Evolutionary conservation across 1,140 invertebrate genomes (phyloP), one percentile per base, ranked within the genome.

Genomic region (Hycleus phaleratus): DNA sequence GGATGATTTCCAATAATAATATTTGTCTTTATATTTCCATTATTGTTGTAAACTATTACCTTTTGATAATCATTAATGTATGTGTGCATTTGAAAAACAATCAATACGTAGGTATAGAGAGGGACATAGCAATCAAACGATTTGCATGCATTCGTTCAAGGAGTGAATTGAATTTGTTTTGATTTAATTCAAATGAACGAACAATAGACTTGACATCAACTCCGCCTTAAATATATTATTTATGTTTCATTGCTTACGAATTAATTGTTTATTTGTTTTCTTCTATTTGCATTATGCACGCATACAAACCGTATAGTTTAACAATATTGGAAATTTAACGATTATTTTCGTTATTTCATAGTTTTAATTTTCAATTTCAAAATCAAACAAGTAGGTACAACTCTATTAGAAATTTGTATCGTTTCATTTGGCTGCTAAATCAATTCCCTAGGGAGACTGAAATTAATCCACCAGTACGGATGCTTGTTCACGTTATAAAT

Each of bases 131-230:
- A 52, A 52, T 52, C 50, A 43, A 43, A 44, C 50, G 26, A 52
- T 52, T 52, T 52, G 50, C 50, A 52, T 52, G 50, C 40, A 52
- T 44, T 52, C 50, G 50, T 52, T 52, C 45, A 52, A 44, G 50
- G 50, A 40, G 50, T 52, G 50, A 52, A 52, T 52, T 52, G 45
- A 52, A 52, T 52, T 52, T 52, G 50, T 52, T 52, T 40, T 52
- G 50, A 52, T 52, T 49, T 52, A 52, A 52, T 52, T 43, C 45
- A 43, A 52, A 52, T 43, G 45, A 52, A 44, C 32, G 32, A 52
- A 52, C 50, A 52, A 52, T 52, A 52, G 50, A 52, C 11, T 25
- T 52, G 40, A 43, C 50, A 52, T 52, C 40, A 42, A 43, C 50
- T 52, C 50, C 50, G 50, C 50, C 50, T 44, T 32, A 26, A 52